Percentiles rank a stretch among this genome's conserved stretches.
Evolutionary conservation across 2,797 vertebrate genomes (phyloP).

Genomic region (Psittacula derbiana): DNA sequence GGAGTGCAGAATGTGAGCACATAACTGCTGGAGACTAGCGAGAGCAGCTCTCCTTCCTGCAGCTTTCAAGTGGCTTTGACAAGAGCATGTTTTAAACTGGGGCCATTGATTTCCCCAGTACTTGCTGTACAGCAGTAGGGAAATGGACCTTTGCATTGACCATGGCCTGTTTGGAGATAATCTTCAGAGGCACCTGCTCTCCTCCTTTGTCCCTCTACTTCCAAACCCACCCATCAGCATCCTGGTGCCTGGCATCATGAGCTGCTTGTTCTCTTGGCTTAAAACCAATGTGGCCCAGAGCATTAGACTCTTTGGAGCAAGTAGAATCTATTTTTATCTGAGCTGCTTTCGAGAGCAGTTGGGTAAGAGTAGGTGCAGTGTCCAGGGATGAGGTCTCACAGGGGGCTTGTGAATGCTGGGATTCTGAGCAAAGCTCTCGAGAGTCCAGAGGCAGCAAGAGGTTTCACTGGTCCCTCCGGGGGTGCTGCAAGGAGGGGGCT

Average conservation of each 20-base stretch:
- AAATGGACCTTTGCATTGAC: not conserved
- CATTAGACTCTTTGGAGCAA: not conserved
- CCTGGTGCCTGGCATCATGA: not conserved
- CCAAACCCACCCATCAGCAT: not conserved
- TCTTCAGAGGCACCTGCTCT: not conserved
- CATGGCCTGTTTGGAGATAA: not conserved
- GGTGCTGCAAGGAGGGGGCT: not conserved
- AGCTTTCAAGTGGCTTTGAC: not conserved
- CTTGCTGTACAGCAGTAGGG: not conserved
- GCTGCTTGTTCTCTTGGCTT: not conserved
- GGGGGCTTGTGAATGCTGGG: not conserved
- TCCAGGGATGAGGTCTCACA: not conserved
- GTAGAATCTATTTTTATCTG: conserved; percentile 8
- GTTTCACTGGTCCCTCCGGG: not conserved
- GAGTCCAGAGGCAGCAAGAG: not conserved
- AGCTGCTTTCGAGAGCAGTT: not conserved
- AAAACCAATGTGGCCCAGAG: not conserved
- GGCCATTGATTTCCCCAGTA: not conserved
- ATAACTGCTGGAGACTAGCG: not conserved
- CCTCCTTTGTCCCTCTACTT: not conserved
- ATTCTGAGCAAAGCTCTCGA: not conserved
- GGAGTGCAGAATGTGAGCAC: not conserved
- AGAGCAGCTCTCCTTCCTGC: not conserved
- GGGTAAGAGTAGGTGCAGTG: not conserved
- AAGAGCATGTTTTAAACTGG: not conserved